These are phyloP conservation scores for Onychomys torridus DNA, from an alignment of 2,797 vertebrate species.

Conservation along the genomic window DNA sequence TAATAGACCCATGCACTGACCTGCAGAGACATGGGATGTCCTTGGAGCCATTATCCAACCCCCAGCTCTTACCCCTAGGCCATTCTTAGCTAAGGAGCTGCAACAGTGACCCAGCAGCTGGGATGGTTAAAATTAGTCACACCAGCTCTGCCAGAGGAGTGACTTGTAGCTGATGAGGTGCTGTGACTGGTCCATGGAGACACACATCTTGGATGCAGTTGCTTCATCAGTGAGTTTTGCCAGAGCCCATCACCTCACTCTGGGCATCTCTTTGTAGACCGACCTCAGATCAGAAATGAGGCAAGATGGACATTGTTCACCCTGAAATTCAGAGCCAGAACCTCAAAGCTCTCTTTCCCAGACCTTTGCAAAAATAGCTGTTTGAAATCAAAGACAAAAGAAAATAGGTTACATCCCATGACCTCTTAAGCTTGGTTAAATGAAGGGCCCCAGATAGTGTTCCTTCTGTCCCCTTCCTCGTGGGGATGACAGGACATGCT, in stretches of 20 bases:
- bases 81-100: neutral
- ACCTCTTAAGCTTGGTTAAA: constrained; percentile 30
- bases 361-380: constrained; percentile 77
- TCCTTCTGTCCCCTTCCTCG: constrained; percentile 46
- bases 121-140: constrained; percentile 74
- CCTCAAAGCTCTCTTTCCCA: constrained; percentile 45
- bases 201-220: constrained; percentile 63
- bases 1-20: neutral
- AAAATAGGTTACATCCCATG: constrained; percentile 26
- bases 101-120: constrained; percentile 61
- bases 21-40: neutral
- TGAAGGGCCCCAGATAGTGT: constrained; percentile 35
- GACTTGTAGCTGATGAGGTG: constrained; percentile 84
- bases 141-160: constrained; percentile 78
- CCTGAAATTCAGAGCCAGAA: constrained; percentile 74
- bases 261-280: constrained; percentile 79
- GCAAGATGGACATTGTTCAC: constrained; percentile 74
- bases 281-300: constrained; percentile 79
- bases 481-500: constrained; percentile 38
- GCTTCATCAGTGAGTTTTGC: constrained; percentile 83
- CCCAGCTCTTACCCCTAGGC: neutral
- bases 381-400: constrained; percentile 63
- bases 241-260: constrained; percentile 79
- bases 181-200: constrained; percentile 81
- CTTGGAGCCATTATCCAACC: neutral